Evolutionary conservation across 2,888 invertebrate genomes (phyloP), one percentile per base, ranked within the genome.

Genomic region (Halictus ligatus): DNA sequence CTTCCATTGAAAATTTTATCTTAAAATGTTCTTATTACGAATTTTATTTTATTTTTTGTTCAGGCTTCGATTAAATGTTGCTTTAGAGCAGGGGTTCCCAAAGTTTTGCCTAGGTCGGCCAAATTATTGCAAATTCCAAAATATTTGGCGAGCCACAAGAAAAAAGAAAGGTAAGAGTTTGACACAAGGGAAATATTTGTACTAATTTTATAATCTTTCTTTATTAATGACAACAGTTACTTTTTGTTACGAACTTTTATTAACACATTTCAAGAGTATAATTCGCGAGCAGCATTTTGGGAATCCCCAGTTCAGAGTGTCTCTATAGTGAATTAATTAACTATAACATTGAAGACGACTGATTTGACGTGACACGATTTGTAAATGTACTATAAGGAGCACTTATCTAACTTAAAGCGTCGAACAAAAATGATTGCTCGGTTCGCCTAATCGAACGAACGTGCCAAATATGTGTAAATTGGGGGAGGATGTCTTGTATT

Each of bases 401-500:
- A 54, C 50, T 35, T 35, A n/a, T 21, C 50, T n/a, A 29, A 54
- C 12, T 35, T 5, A 13, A 13, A 21, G 4, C 13, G 35, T 54
- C 29, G 48, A 76, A 84, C 58, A 80, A 75, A n/a, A 75, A n/a
- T 18, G 48, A 75, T 69, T 81, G 72, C 76, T 83, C 67, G 75
- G 77, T 83, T 79, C 40, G 15, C 67, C 58, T 54, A 72, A 54
- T 81, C 78, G 67, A 64, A 88, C 79, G 78, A 84, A 86, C 81
- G 89, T 89, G 89, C 89, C 89, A 89, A 89, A 89, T 82, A 50
- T 71, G 74, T 80, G 77, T 80, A 80, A 60, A 73, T 71, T 54
- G 46, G 21, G 15, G 13, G 71, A 43, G 54, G 75, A 35, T 40
- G 8, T 46, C 18, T 4, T 74, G 77, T 25, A 29, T 58, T 72